Evolutionary conservation across 2,888 invertebrate species (phyloP).

Genomic region (Iselma pallidipennis): DNA sequence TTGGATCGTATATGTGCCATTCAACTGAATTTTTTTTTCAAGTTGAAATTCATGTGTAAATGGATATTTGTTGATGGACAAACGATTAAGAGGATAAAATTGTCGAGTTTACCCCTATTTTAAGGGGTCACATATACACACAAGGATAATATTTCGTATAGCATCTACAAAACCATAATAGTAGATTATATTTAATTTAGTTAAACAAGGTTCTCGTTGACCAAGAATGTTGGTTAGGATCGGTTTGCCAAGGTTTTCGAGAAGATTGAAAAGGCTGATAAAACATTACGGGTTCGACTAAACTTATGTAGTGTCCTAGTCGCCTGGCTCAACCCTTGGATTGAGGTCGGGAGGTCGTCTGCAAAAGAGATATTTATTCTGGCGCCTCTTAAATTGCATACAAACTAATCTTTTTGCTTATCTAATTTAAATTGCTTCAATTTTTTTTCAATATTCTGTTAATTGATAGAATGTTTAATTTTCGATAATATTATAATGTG

Average conservation of each 20-base stretch:
- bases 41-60: background rate
- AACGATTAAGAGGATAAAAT: background rate
- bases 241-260: constrained; percentile 17
- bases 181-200: constrained; percentile 21
- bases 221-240: constrained; percentile 6
- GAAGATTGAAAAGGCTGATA: constrained; percentile 39
- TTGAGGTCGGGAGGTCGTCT: constrained; percentile 33
- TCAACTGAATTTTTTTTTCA: background rate
- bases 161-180: background rate
- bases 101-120: background rate
- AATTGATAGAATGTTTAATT: background rate
- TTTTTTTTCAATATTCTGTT: background rate
- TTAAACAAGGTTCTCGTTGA: constrained; percentile 13
- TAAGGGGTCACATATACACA: background rate
- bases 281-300: constrained; percentile 37
- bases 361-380: constrained; percentile 19
- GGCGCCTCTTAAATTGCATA: background rate
- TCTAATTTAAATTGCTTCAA: too few species aligned
- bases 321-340: constrained; percentile 30
- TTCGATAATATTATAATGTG: background rate
- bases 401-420: background rate
- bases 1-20: too few species aligned
- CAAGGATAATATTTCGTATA: background rate
- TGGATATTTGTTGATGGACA: background rate
- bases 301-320: constrained; percentile 36